phyloP scores from a whole-genome alignment of 2,797 vertebrate genomes.

The Pseudocheirus occidentalis region DNA sequence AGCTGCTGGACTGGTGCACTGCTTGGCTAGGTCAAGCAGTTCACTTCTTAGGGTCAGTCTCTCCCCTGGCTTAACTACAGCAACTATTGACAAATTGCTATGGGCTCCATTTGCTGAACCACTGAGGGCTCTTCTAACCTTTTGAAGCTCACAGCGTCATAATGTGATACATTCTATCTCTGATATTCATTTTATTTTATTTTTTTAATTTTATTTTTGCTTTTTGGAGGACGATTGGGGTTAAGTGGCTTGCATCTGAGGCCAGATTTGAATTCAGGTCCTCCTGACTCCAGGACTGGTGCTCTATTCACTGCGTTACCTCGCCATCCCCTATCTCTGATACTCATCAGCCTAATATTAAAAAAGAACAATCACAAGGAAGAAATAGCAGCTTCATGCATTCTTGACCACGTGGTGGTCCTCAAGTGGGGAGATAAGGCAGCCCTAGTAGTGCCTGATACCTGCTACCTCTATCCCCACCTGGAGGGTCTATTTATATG shows the following conservation, averaged over 20 bases:
- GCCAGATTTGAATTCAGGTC: too few species aligned
- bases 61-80: not conserved
- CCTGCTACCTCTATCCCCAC: not conserved
- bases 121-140: not conserved
- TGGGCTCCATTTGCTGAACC: not conserved
- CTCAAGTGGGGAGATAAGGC: not conserved
- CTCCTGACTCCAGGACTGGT: too few species aligned
- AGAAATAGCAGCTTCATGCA: not conserved
- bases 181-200: too few species aligned
- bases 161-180: not conserved
- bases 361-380: not conserved
- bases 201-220: too few species aligned
- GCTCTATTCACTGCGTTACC: too few species aligned
- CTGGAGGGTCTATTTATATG: not conserved
- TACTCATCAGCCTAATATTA: not conserved
- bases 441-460: too few species aligned
- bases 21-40: not conserved
- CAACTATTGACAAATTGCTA: not conserved
- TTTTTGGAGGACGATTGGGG: too few species aligned
- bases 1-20: not conserved
- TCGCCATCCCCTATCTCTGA: too few species aligned
- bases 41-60: not conserved
- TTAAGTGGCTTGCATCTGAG: too few species aligned
- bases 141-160: not conserved
- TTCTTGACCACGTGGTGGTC: not conserved